Evolutionary conservation across 2,888 invertebrate genomes (phyloP).

Genomic region (Drosophila antonietae): DNA sequence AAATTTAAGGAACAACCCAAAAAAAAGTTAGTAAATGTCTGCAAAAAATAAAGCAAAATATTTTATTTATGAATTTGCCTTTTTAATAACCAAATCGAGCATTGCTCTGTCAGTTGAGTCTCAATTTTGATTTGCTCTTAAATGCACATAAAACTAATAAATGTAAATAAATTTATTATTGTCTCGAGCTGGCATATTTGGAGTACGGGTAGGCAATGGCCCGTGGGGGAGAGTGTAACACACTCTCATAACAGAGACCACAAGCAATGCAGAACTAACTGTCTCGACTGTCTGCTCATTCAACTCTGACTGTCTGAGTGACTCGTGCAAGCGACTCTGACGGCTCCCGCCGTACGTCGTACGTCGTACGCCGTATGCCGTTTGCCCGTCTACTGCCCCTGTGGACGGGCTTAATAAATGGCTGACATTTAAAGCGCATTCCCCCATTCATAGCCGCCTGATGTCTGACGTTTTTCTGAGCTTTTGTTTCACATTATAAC

Average conservation of each 20-base stretch:
- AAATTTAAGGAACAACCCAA: no score
- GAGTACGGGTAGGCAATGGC: background rate
- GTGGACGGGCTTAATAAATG: slow-evolving; percentile 65
- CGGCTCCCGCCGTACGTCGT: slow-evolving; percentile 26
- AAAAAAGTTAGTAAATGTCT: no score
- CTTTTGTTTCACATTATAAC: slow-evolving; percentile 66
- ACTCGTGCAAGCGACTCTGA: slow-evolving; percentile 56
- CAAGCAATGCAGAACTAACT: slow-evolving; percentile 20
- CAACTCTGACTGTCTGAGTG: slow-evolving; percentile 51
- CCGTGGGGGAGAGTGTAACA: background rate
- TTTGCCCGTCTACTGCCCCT: slow-evolving; percentile 57
- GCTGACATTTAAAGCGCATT: slow-evolving; percentile 68
- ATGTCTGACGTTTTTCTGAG: slow-evolving; percentile 61
- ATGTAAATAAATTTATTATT: slow-evolving; percentile 2
- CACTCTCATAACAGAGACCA: slow-evolving; percentile 13
- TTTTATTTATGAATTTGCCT: no score
- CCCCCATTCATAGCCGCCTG: slow-evolving; percentile 31
- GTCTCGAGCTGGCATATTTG: background rate
- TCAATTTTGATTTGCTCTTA: background rate
- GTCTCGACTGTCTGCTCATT: slow-evolving; percentile 48
- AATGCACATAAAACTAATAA: background rate
- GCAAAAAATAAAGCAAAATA: no score
- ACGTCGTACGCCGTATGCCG: slow-evolving; percentile 43
- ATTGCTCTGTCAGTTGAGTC: background rate
- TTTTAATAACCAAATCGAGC: no score